Base-by-base conservation (phyloP, 1,140 invertebrate species). In the Drosophila fuyamai region DNA sequence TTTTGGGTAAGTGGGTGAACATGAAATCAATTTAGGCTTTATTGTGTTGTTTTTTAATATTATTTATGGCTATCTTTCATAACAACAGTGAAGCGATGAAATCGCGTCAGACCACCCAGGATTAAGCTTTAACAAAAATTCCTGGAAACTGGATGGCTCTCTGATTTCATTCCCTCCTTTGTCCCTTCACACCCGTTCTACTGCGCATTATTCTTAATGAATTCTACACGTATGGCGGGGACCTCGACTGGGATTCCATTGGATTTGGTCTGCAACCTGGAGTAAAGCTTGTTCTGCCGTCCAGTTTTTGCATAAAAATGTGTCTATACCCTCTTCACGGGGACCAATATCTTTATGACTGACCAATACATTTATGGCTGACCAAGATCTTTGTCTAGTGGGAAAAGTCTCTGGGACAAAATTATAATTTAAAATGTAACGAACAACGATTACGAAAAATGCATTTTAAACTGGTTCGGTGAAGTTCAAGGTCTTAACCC, bases 171-270 rank as follows among this genome's bases (percentile, higher is more conserved):
- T 18, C n/a, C 58, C 50, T 41, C 41, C 32, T 57, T 35, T 16
- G 41, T 23, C 40, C 66, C 54, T 38, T 27, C 41, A 46, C 48
- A 32, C 60, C 59, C 47, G 35, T 58, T 48, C 60, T 35, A 44
- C 74, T 77, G 73, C 61, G 71, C 79, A 73, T 88, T 86, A 86
- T 86, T 82, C 83, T 79, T 86, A 86, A 86, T 86, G 83, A 86
- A 86, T 88, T 86, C 83, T 88, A 74, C 83, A 89, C 67, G 79
- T 85, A 70, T 55, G 55, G 47, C 16, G 43, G 38, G 47, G 57
- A 27, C 40, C 43, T 55, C 41, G 41, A 27, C 38, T 35, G 32
- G 63, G 46, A 44, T n/a, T 47, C 18, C 61, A 77, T 77, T 53
- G 66, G 40, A 50, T 65, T 62, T 68, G 38, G 48, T 32, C 62